Base-by-base conservation (phyloP, 64 coral and sea anemone species). In the Trachythela sp. region DNA sequence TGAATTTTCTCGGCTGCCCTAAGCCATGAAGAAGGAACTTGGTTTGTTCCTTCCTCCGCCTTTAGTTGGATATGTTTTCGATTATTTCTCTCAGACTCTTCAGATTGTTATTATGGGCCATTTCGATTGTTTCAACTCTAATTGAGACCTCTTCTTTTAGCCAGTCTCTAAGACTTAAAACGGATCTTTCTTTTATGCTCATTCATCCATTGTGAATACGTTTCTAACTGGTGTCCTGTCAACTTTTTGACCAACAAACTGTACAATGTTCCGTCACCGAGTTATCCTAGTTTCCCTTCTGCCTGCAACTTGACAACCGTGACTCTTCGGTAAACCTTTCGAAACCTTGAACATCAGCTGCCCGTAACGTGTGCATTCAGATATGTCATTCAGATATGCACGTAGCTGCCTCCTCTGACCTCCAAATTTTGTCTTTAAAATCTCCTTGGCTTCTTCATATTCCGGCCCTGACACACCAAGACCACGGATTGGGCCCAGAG, bases 381-480 rank as follows among this genome's bases (percentile, higher is more conserved):
- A 83, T 48, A 86, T 45, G 14, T 91, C 83, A 48, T 91, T 84
- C 60, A 91, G 41, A 35, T 86, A 91, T 14, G 90, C 90, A 48
- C 35, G 60, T 22, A 87, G 29, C 39, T 87, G 60, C 18, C 90
- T 48, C 13, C 88, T 45, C 17, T 83, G 43, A 32, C 77, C 77
- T 52, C 88, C 88, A 90, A 84, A 90, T 31, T 90, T 91, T 9
- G 84, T 32, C 67, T 80, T 86, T 80, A 91, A 48, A n/a, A 91
- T 91, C 37, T 87, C 84, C 50, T 91, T 91, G 34, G 90, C 90
- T 35, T 91, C 90, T 22, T 86, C 84, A 29, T 91, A 91, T 58
- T 91, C 84, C 4, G 40, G 89, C 18, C 14, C 2, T 39, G 89
- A 24, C 33, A 92, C 85, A 7, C 86, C 91, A 70, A 70, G 64